phyloP scores from a whole-genome alignment of 2,113 vertebrate genomes.

The Vulpes ferrilata region DNA sequence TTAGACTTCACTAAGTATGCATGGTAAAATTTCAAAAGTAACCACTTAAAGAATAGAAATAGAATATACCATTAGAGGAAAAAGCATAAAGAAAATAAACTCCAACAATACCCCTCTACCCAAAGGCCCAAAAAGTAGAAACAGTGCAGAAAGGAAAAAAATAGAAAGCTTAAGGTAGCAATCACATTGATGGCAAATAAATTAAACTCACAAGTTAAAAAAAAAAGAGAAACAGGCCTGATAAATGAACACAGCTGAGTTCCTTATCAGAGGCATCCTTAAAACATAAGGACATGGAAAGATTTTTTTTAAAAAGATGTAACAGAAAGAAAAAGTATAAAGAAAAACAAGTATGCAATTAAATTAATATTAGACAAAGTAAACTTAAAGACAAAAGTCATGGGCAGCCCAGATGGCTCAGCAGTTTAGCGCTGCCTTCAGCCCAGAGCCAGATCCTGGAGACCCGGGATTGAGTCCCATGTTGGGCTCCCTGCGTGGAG shows the following conservation, averaged over 20 bases:
- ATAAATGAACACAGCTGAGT: not conserved
- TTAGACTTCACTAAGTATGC: not conserved
- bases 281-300: not conserved
- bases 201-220: not conserved
- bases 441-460: too few species aligned
- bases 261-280: not conserved
- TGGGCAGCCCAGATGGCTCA: not conserved
- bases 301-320: not conserved
- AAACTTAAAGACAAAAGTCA: slow-evolving; percentile 23
- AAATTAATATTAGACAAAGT: not conserved
- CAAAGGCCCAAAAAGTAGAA: not conserved
- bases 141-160: not conserved
- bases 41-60: slow-evolving; percentile 21
- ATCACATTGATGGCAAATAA: not conserved
- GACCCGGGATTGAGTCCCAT: too few species aligned
- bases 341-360: not conserved
- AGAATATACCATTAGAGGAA: not conserved
- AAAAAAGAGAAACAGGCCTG: not conserved
- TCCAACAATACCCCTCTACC: not conserved
- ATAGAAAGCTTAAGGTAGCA: not conserved
- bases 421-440: too few species aligned
- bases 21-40: slow-evolving; percentile 31
- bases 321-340: not conserved
- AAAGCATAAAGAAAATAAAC: slow-evolving; percentile 16
- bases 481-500: too few species aligned